These are phyloP conservation scores for Amphipoea lucens DNA, from an alignment of 2,888 invertebrate species.

Conservation along the genomic window DNA sequence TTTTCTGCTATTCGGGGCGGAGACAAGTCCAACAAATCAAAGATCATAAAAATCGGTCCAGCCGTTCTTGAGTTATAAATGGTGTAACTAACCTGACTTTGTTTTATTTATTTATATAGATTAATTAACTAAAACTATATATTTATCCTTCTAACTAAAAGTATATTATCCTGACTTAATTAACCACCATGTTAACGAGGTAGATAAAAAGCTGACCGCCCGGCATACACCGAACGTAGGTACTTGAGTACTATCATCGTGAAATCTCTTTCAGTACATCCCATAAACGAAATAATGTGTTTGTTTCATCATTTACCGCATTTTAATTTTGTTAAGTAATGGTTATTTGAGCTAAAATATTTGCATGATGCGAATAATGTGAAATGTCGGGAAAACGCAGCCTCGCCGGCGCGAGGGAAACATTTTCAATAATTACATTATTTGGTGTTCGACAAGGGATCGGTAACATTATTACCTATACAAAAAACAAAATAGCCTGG, in stretches of 20 bases:
- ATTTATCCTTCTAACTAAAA: no score
- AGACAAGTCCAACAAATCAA: no score
- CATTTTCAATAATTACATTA: constrained; percentile 42
- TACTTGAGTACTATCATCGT: neutral
- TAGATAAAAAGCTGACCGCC: neutral
- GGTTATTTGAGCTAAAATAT: constrained; percentile 11
- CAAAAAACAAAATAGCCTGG: constrained; percentile 12
- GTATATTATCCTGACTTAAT: neutral
- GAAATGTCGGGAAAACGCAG: neutral
- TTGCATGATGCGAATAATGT: neutral
- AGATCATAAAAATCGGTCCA: no score
- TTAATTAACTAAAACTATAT: no score
- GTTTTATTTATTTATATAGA: no score
- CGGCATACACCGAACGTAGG: no score
- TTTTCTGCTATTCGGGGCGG: no score
- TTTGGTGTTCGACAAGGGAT: neutral
- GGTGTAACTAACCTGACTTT: no score
- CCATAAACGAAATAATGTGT: neutral
- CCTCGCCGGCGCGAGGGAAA: neutral
- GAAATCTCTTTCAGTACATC: neutral
- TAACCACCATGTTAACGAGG: neutral
- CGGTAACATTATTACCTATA: neutral
- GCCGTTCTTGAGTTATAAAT: no score
- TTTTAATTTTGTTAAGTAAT: constrained; percentile 37
- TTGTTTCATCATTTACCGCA: neutral